A percentile compares a stretch with the other conserved stretches of the same genome.
phyloP scores from a whole-genome alignment of 2,797 vertebrate species.

The Lepilemur septentrionalis region DNA sequence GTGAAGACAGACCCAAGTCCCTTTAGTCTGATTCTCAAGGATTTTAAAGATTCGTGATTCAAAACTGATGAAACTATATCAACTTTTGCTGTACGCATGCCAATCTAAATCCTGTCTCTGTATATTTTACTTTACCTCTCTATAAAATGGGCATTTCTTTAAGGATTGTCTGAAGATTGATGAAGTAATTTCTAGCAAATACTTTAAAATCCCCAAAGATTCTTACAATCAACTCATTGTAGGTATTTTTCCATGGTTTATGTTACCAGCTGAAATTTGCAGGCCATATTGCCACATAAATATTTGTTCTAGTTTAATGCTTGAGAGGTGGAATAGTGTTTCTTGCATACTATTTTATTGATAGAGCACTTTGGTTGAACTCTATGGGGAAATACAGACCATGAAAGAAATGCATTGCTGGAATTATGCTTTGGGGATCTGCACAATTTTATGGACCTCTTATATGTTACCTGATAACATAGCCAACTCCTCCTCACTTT shows the following conservation, averaged over 20 bases:
- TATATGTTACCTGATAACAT: background rate
- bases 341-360: slow-evolving; percentile 59
- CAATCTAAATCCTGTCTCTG: background rate
- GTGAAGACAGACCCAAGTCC: background rate
- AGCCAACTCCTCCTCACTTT: too few species aligned
- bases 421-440: slow-evolving; percentile 38
- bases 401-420: slow-evolving; percentile 50
- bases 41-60: background rate
- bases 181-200: slow-evolving; percentile 32
- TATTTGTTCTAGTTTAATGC: slow-evolving; percentile 63
- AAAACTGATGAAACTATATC: background rate
- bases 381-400: slow-evolving; percentile 30
- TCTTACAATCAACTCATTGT: background rate
- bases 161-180: slow-evolving; percentile 28
- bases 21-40: background rate
- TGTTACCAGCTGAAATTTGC: slow-evolving; percentile 58
- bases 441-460: slow-evolving; percentile 31
- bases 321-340: slow-evolving; percentile 59
- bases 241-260: slow-evolving; percentile 54
- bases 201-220: slow-evolving; percentile 31
- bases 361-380: slow-evolving; percentile 58
- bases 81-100: background rate
- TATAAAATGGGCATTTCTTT: background rate
- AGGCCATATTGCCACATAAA: slow-evolving; percentile 45
- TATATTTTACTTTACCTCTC: background rate